Evolutionary conservation across 1,140 invertebrate genomes (phyloP).

Genomic region (Hetaerina americana): DNA sequence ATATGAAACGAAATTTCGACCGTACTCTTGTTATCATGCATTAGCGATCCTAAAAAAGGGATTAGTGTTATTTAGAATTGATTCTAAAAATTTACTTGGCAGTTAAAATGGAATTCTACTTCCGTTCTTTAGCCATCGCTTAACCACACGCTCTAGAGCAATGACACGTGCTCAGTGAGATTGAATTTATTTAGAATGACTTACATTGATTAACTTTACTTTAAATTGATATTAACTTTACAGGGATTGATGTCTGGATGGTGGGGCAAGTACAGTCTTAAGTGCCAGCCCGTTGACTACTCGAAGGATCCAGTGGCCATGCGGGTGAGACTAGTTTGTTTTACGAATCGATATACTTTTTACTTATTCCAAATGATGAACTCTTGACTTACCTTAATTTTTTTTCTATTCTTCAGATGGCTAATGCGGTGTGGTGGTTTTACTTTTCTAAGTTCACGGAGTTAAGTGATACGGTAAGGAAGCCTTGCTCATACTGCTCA

Average conservation of each 20-base stretch:
- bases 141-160: too few species aligned
- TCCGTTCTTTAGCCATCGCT: too few species aligned
- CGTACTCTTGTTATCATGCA: too few species aligned
- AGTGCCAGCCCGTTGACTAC: slow-evolving; percentile 81
- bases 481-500: neutral
- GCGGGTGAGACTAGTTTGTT: slow-evolving; percentile 48
- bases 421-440: slow-evolving; percentile 89
- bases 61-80: too few species aligned
- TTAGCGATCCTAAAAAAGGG: too few species aligned
- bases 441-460: slow-evolving; percentile 83
- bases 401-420: slow-evolving; percentile 56
- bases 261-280: slow-evolving; percentile 68
- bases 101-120: too few species aligned
- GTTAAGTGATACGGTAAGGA: slow-evolving; percentile 36
- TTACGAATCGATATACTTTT: slow-evolving; percentile 17
- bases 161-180: too few species aligned
- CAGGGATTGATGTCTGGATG: slow-evolving; percentile 62
- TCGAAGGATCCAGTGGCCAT: slow-evolving; percentile 54
- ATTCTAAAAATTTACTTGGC: too few species aligned
- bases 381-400: slow-evolving; percentile 3
- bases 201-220: too few species aligned
- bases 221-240: slow-evolving; percentile 20
- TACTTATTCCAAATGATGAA: slow-evolving; percentile 15
- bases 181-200: too few species aligned
- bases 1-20: too few species aligned